Evolutionary conservation across 2,797 vertebrate genomes (phyloP), one percentile per base, ranked within the genome.

Genomic region (Apogon hyalosoma): DNA sequence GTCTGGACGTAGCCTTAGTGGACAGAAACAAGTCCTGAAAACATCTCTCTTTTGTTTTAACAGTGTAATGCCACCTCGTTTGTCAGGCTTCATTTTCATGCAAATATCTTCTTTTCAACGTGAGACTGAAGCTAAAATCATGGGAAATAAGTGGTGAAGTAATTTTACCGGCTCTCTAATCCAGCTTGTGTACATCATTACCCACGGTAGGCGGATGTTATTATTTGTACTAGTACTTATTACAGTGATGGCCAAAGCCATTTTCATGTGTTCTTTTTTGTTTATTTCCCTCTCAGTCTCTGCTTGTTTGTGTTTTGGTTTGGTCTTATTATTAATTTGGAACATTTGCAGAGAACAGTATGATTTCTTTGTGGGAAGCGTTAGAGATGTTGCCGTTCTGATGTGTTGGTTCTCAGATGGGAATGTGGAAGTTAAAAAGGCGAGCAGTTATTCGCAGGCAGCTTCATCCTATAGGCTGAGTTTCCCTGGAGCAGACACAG

Each of bases 341-440:
- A 69, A 67, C 71, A 46, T 74, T 67, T 82, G 59, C 60, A 69
- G 49, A 50, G 21, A 58, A 46, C 11, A 24, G 54, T 43, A 60
- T 73, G 47, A 69, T 69, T 75, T 46, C 55, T 41, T 61, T 71
- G 47, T 52, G 42, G 55, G 68, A 51, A 58, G 19, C 38, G 53
- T 49, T 43, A 48, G 63, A 61, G 52, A 85, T 63, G 63, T 51
- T 59, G 81, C 62, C 62, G 75, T 74, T 80, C 54, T 75, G 82
- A 71, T 76, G 72, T 69, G 55, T 66, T 12, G 47, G 15, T 56
- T 69, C 71, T 78, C 74, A 56, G 73, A 39, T 66, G 80, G 82
- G 75, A 84, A 83, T 83, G 76, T 82, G 57, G 40, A 76, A 74
- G 74, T 80, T 87, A 55, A 86, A 89, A 85, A 65, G 73, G 62